Evolutionary conservation across 1,140 invertebrate species (phyloP).

Genomic region (Sycophila sp.): DNA sequence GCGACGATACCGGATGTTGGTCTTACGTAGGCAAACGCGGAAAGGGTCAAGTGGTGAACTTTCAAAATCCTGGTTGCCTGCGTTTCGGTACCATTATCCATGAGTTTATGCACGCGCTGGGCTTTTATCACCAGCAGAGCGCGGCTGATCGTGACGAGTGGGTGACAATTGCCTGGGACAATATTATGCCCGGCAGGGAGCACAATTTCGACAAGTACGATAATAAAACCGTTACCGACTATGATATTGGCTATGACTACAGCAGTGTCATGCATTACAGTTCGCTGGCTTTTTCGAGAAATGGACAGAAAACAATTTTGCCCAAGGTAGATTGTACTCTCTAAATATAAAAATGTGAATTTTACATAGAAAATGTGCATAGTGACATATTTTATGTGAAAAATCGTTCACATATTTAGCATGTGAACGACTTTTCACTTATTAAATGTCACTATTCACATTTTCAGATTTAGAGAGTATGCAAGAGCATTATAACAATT

Average conservation of each 20-base stretch:
- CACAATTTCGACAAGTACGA: constrained; percentile 79
- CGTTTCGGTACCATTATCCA: constrained; percentile 72
- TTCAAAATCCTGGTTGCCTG: constrained; percentile 69
- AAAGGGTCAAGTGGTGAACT: constrained; percentile 70
- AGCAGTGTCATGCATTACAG: constrained; percentile 80
- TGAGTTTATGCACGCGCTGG: constrained; percentile 74
- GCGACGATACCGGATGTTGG: constrained; percentile 64
- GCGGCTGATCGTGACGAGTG: constrained; percentile 73
- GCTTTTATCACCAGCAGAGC: constrained; percentile 78
- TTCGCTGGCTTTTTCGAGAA: constrained; percentile 73
- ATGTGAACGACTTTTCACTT: too few relatives aligned
- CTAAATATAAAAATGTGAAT: too few relatives aligned
- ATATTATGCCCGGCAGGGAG: constrained; percentile 70
- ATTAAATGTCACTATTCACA: too few relatives aligned
- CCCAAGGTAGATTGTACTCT: constrained; percentile 64
- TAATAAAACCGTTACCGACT: constrained; percentile 71
- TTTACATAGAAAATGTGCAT: too few relatives aligned
- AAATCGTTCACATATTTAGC: too few relatives aligned
- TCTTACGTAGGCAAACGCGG: constrained; percentile 68
- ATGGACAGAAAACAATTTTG: constrained; percentile 73
- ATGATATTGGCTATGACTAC: constrained; percentile 75
- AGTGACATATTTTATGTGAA: too few relatives aligned
- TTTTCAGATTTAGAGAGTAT: too few relatives aligned
- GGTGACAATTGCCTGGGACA: constrained; percentile 71
- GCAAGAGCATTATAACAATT: too few relatives aligned